Base-by-base conservation (phyloP, 2,888 invertebrate species). In the Melinaea marsaeus region DNA sequence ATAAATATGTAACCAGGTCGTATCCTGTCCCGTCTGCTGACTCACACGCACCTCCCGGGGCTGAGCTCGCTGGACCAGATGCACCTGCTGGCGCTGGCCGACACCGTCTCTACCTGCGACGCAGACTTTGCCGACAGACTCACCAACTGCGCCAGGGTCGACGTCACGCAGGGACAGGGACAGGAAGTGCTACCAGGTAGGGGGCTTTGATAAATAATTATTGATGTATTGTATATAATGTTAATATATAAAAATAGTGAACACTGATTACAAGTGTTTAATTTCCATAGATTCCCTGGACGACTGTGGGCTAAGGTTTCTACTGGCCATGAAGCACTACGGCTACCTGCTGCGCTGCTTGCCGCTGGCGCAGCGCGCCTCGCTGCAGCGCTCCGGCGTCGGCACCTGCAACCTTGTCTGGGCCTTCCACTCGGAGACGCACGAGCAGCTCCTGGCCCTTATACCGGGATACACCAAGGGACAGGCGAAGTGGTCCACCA, bases 351-450 rank as follows among this genome's bases (percentile, higher is more conserved):
- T 99, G 63, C 94, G 97, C 37, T 99, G 99, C 79, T 91, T 99
- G 64, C 98, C 99, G 0, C 90, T 98, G 9, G 95, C 94, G 0
- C 98, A 99, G 81, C 92, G 99, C 61, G 94, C 95, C 0, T 93
- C 94, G 62, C 93, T 98, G 70, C 97, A 98, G 77, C 95, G 95
- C 61, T 94, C 95, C 70, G 98, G 97, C 33, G 95, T 97, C 1
- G 95, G 95, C 46, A 95, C 95, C 9, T 95, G 98, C 73, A 97
- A 98, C 85, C 92, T 99, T 32, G 98, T 98, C 3, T 99, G 99
- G 99, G 99, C 99, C 0, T 99, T 97, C 88, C 99, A 99, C 85
- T 99, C 99, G 0, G 99, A 99, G 86, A 96, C 98, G 32, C 98
- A 98, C 81, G 98, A 98, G 75, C 99, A 99, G 81, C 90, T 99